phyloP scores from a whole-genome alignment of 2,797 vertebrate species.

The Catharus ustulatus region DNA sequence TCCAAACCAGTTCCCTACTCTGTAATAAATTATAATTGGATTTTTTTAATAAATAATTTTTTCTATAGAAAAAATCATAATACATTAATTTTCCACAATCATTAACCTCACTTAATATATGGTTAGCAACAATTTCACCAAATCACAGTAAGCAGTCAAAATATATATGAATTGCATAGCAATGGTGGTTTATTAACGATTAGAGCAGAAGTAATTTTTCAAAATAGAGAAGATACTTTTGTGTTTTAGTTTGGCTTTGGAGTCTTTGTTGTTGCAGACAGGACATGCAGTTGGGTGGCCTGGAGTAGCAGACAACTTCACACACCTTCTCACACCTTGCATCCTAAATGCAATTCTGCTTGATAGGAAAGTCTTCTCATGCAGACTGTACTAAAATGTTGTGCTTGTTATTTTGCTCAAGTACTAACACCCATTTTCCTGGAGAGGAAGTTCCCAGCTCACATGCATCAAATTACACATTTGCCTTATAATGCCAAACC shows the following conservation, averaged over 20 bases:
- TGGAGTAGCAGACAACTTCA: neutral
- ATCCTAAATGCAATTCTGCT: neutral
- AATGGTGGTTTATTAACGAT: neutral
- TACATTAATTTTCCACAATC: neutral
- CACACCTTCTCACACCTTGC: neutral
- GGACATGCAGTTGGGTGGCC: fast-evolving
- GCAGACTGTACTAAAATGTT: neutral
- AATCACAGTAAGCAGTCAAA: neutral
- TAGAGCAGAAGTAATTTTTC: neutral
- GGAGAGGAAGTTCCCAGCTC: neutral
- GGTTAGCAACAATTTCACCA: neutral
- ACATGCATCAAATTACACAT: neutral
- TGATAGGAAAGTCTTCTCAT: neutral
- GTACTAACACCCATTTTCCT: fast-evolving
- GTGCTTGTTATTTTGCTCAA: neutral
- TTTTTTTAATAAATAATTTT: neutral
- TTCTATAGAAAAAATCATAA: neutral
- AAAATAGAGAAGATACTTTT: neutral
- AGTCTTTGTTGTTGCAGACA: neutral
- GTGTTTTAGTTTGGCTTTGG: neutral
- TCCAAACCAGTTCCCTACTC: fast-evolving
- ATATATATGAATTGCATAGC: neutral
- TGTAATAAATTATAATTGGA: neutral
- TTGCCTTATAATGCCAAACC: neutral
- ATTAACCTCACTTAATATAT: neutral